These are phyloP conservation scores for Myotis brandtii DNA, from an alignment of 2,113 vertebrate genomes.

Conservation along the genomic window DNA sequence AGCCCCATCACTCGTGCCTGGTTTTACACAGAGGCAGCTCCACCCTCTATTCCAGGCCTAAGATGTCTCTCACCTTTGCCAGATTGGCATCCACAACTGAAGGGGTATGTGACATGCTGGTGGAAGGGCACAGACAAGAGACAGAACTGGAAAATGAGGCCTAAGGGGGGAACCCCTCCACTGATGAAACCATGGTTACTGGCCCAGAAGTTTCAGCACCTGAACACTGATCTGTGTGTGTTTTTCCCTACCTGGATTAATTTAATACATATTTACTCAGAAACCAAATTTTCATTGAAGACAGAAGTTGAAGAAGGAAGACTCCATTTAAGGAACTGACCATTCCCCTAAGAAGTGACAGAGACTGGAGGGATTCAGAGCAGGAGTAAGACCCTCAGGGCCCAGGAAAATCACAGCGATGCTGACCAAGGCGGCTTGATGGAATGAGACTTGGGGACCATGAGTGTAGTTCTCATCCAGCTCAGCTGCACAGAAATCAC, in stretches of 20 bases:
- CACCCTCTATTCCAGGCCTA: not conserved
- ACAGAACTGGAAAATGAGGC: not conserved
- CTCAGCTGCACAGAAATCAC: not conserved
- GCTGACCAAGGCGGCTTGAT: not conserved
- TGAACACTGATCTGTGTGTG: not conserved
- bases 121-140: not conserved
- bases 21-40: not conserved
- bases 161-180: not conserved
- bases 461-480: not conserved
- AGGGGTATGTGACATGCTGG: not conserved
- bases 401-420: not conserved
- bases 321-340: not conserved
- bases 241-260: not conserved
- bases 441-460: not conserved
- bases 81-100: not conserved
- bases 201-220: not conserved
- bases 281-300: not conserved
- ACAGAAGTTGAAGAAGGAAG: not conserved
- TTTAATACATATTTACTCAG: not conserved
- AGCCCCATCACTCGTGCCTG: not conserved
- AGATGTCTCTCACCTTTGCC: not conserved
- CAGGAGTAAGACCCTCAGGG: not conserved
- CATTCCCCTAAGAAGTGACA: not conserved
- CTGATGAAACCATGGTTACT: not conserved
- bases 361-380: not conserved